A percentile compares a stretch with the other conserved stretches of the same genome.
Conservation (phyloP, 2,888 invertebrate genomes). For the Apodemia zela region DNA sequence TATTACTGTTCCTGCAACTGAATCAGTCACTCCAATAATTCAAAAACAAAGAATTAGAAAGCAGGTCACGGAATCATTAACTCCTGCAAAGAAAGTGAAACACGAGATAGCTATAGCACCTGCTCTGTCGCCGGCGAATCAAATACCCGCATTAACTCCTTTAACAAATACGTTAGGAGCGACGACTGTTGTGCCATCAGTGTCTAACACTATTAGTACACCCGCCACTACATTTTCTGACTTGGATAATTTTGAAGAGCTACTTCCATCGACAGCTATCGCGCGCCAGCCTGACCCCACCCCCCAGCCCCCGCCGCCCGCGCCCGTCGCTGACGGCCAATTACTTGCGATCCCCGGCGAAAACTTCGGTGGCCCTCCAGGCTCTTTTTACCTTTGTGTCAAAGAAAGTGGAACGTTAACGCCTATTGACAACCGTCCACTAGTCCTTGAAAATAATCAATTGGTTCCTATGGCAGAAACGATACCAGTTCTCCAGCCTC, state of each 20-base stretch:
- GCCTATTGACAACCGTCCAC: constrained; percentile 85
- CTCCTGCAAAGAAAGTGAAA: constrained; percentile 55
- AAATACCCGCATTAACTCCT: constrained; percentile 46
- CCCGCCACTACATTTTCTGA: constrained; percentile 48
- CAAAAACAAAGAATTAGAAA: constrained; percentile 54
- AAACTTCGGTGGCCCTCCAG: constrained; percentile 85
- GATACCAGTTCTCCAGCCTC: constrained; percentile 44
- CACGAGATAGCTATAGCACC: constrained; percentile 56
- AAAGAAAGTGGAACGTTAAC: constrained; percentile 86
- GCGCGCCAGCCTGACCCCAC: constrained; percentile 48
- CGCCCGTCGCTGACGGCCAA: constrained; percentile 81
- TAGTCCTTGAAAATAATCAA: constrained; percentile 76
- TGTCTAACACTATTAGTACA: constrained; percentile 43
- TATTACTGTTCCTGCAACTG: constrained; percentile 47
- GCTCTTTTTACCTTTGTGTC: constrained; percentile 87
- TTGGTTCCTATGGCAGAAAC: constrained; percentile 68
- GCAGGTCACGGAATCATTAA: constrained; percentile 45
- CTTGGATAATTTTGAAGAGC: constrained; percentile 68
- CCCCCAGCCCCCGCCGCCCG: constrained; percentile 41
- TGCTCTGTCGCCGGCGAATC: constrained; percentile 36
- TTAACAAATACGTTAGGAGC: constrained; percentile 40
- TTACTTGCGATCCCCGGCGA: constrained; percentile 87
- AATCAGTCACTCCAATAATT: constrained; percentile 41
- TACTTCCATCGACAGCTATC: constrained; percentile 70
- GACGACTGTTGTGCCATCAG: constrained; percentile 38